Percentiles rank a stretch among this genome's conserved stretches.
Evolutionary conservation across 2,797 vertebrate species (phyloP).

Genomic region (Rousettus madagascariensis): DNA sequence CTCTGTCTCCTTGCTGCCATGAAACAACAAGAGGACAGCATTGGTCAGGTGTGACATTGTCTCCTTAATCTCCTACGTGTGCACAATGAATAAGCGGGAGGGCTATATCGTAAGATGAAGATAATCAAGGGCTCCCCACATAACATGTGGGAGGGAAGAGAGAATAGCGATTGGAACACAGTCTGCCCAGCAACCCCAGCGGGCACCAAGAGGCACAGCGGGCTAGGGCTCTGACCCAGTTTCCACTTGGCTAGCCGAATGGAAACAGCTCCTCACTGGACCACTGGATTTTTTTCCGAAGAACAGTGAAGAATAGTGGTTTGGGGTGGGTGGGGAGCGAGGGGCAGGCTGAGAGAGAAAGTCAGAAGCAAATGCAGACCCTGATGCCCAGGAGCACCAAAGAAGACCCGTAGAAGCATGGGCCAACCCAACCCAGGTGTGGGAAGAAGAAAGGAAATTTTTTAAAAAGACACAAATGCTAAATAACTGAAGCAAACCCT

Average conservation of each 20-base stretch:
- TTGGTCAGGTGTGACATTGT: background rate
- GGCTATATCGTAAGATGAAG: too few species aligned
- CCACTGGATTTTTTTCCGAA: conserved; percentile 29
- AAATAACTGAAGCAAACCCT: background rate
- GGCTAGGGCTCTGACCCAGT: conserved; percentile 37
- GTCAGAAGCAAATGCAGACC: background rate
- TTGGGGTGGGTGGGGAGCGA: background rate
- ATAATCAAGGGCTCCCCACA: background rate
- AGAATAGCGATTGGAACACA: accelerated
- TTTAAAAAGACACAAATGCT: background rate
- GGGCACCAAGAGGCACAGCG: background rate
- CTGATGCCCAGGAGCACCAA: background rate
- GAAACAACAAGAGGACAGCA: background rate
- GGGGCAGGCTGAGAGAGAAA: background rate
- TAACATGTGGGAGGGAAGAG: background rate
- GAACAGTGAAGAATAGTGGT: conserved; percentile 24
- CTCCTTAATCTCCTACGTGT: background rate
- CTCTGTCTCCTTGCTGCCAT: background rate
- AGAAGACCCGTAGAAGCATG: background rate
- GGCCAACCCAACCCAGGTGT: background rate
- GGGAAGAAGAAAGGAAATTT: conserved; percentile 13
- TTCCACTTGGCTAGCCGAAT: conserved; percentile 43
- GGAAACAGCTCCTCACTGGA: conserved; percentile 59
- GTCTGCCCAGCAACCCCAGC: background rate
- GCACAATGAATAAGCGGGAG: accelerated